phyloP scores from a whole-genome alignment of 2,113 vertebrate genomes.

The Tragelaphus buxtoni region DNA sequence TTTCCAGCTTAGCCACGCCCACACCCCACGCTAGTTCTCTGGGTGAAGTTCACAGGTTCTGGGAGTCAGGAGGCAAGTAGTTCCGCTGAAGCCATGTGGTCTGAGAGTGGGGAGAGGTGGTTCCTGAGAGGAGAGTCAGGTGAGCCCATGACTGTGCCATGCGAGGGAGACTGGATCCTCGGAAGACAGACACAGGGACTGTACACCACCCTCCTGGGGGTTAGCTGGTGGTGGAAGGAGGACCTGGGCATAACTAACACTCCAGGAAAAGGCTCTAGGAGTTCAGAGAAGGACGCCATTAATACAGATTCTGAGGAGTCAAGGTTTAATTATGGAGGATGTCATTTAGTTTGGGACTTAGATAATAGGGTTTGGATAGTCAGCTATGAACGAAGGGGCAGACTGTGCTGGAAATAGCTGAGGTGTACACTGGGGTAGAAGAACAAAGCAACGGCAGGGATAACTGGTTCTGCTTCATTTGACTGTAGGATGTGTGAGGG shows the following conservation, averaged over 20 bases:
- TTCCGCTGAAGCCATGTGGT: not conserved
- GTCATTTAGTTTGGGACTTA: not conserved
- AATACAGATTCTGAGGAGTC: not conserved
- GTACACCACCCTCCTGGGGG: not conserved
- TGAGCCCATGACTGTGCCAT: fast-evolving
- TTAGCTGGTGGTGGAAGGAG: not conserved
- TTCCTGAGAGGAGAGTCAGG: not conserved
- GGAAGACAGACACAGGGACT: not conserved
- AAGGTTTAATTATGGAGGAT: not conserved
- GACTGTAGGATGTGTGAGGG: not conserved
- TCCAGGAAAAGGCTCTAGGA: not conserved
- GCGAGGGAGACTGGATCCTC: not conserved
- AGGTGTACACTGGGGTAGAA: not conserved
- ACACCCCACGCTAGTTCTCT: not conserved
- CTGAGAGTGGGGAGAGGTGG: not conserved
- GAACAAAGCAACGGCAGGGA: not conserved
- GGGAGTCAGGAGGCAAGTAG: not conserved
- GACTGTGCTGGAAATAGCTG: not conserved
- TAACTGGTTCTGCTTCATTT: not conserved
- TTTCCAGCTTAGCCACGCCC: not conserved
- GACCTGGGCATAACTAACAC: not conserved
- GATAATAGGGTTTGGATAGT: not conserved
- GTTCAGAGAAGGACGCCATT: not conserved
- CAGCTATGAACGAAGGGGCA: not conserved
- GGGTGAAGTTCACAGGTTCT: not conserved